Base-by-base conservation (phyloP, 2,888 invertebrate species). In the Sericinus montela region DNA sequence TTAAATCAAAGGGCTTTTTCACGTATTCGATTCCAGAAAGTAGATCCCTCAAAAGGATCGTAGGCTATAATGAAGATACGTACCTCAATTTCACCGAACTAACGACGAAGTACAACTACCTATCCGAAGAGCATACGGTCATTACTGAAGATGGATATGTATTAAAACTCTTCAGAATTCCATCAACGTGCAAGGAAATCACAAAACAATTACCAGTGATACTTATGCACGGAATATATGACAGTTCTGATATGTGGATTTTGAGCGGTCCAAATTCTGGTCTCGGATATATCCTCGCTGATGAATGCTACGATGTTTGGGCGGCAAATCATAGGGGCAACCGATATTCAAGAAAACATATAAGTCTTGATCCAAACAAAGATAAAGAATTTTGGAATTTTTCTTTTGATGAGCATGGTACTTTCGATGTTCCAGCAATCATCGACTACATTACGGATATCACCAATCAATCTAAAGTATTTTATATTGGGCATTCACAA, bases 331-430 rank as follows among this genome's bases (percentile, higher is more conserved):
- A 79, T 10, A 83, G 94, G 51, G 94, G 94, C 9, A 92, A 90
- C 60, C 80, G 77, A 1, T 92, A 92, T 65, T 89, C 91, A 8
- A 75, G 85, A 30, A 76, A 73, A 3, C 94, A 94, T 60, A 54
- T 63, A 1, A 69, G 67, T 0, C 54, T 80, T 63, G 56, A 82
- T 48, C 72, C 83, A 0, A 62, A 71, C 14, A 54, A 41, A 0
- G 80, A 89, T 38, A 48, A 63, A 2, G 53, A 67, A 10, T 91
- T 74, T 60, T 91, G 91, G 90, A 53, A 83, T 35, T 91, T 85
- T 62, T 91, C 91, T 48, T 92, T 91, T 83, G 92, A 94, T 63
- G 93, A 95, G 68, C 91, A 93, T 69, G 94, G 92, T 0, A 59
- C 75, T 14, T 90, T 89, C 58, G 95, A 95, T 71, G 55, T 94